phyloP scores from a whole-genome alignment of 2,888 invertebrate species.

The Hyposoter dolosus region DNA sequence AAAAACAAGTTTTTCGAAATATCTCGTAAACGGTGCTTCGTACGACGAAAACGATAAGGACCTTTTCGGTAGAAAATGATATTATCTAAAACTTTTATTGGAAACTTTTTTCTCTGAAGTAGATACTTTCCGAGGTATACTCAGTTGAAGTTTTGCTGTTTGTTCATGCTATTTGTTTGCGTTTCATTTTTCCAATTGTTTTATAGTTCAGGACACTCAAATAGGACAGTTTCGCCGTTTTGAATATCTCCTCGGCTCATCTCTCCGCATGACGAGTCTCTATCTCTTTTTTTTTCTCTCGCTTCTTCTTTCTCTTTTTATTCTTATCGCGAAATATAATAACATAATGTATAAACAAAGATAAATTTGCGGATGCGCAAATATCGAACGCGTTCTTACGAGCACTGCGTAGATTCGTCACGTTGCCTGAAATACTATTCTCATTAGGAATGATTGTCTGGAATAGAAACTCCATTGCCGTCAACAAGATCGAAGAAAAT shows the following conservation, averaged over 20 bases:
- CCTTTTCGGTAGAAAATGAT: neutral
- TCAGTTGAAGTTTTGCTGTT: neutral
- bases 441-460: neutral
- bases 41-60: neutral
- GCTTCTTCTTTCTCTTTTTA: neutral
- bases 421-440: neutral
- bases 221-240: constrained; percentile 21
- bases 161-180: no score
- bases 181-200: neutral
- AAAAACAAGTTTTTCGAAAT: neutral
- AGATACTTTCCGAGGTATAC: neutral
- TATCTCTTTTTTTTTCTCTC: neutral
- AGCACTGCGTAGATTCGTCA: constrained; percentile 28
- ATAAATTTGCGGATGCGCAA: constrained; percentile 14
- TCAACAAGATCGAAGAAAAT: neutral
- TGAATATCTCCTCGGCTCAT: constrained; percentile 13
- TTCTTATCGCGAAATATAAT: constrained; percentile 46
- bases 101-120: neutral
- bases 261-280: constrained; percentile 6
- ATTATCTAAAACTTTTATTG: neutral
- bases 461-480: neutral
- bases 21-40: constrained; percentile 3
- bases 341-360: constrained; percentile 31
- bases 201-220: neutral
- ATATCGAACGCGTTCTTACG: neutral